These are phyloP conservation scores for Harpegnathos saltator DNA, from an alignment of 1,140 invertebrate genomes.

Conservation along the genomic window DNA sequence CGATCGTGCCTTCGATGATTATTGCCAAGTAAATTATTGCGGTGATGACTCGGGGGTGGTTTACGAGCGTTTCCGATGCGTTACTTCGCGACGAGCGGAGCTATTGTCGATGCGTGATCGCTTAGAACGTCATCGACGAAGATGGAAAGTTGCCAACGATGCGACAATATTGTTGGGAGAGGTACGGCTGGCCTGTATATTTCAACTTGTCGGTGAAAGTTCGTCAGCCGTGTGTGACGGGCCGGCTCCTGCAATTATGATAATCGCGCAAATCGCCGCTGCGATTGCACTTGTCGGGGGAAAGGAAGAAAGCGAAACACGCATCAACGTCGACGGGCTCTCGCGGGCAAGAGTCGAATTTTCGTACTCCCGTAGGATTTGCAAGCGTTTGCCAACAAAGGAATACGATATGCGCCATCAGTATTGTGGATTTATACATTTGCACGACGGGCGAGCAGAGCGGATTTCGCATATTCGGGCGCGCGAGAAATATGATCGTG, in stretches of 20 bases:
- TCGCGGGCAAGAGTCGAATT: not conserved
- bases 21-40: constrained; percentile 61
- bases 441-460: not conserved
- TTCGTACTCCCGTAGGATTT: not conserved
- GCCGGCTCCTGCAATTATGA: too few relatives aligned
- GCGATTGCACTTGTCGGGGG: too few relatives aligned
- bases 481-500: constrained; percentile 48
- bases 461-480: constrained; percentile 24
- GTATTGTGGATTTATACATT: constrained; percentile 28
- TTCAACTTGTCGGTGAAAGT: too few relatives aligned
- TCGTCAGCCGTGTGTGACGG: too few relatives aligned
- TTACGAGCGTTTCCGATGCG: constrained; percentile 46
- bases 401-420: not conserved
- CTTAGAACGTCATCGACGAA: not conserved
- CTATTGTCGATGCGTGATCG: not conserved
- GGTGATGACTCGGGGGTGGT: constrained; percentile 23
- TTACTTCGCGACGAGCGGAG: not conserved
- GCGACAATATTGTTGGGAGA: not conserved
- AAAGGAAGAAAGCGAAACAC: not conserved
- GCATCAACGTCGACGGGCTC: not conserved
- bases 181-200: not conserved
- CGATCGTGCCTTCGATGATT: constrained; percentile 48
- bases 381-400: not conserved
- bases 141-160: not conserved
- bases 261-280: too few relatives aligned